Evolutionary conservation across 2,888 invertebrate species (phyloP).

Genomic region (Eupelmus urozonus): DNA sequence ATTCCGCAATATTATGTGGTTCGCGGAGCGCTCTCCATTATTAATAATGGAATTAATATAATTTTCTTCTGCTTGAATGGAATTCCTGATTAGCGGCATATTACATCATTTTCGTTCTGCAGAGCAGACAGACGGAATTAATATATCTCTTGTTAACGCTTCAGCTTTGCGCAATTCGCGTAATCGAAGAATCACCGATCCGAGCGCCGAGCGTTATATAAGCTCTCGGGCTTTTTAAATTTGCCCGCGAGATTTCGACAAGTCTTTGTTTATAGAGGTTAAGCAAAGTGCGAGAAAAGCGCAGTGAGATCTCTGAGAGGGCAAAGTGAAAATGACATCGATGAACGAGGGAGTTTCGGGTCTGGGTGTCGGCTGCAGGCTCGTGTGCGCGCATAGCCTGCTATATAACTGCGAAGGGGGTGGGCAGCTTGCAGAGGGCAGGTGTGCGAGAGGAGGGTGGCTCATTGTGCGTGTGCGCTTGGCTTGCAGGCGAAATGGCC

Average conservation of each 20-base stretch:
- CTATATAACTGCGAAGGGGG: no score
- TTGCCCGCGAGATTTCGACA: no score
- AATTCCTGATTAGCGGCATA: slow-evolving; percentile 19
- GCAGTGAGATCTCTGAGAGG: no score
- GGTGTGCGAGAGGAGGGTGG: not conserved
- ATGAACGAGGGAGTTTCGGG: slow-evolving; percentile 14
- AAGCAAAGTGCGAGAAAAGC: no score
- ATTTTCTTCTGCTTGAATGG: slow-evolving; percentile 13
- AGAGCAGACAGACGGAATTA: not conserved
- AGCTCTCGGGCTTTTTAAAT: no score
- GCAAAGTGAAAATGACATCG: slow-evolving; percentile 23
- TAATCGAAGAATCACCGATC: no score
- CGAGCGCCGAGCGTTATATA: no score
- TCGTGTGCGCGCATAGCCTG: no score
- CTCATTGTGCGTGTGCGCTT: slow-evolving; percentile 53
- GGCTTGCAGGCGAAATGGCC: slow-evolving; percentile 62
- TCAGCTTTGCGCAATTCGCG: not conserved
- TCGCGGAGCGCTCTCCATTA: not conserved
- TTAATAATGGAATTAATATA: slow-evolving; percentile 22
- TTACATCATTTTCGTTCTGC: no score
- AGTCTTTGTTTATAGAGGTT: no score
- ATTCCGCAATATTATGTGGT: slow-evolving; percentile 1
- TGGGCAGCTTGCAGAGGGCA: no score
- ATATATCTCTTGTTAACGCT: not conserved
- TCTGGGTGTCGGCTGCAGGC: not conserved